Base-by-base conservation (phyloP, 2,888 invertebrate genomes). In the Mythimna impura region DNA sequence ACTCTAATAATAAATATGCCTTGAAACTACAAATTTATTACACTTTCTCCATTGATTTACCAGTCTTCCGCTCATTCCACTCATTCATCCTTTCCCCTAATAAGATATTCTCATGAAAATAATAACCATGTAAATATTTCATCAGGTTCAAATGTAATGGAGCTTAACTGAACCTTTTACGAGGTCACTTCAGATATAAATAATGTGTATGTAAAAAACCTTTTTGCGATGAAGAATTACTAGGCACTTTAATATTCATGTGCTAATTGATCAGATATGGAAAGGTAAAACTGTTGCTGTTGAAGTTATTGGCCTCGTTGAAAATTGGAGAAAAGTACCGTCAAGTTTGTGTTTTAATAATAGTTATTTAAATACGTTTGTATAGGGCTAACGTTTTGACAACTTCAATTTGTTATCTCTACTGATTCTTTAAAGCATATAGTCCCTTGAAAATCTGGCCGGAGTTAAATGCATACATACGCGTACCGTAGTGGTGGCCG, bases 161-260 rank as follows among this genome's bases (percentile, higher is more conserved):
- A 82, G 83, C 76, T 81, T 79, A 78, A 72, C 78, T 61, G 73
- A 75, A 83, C 81, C 87, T 81, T 84, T 86, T 78, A 86, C 69
- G 75, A 67, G 67, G 74, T 75, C 60, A 67, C 73, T 78, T 78
- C 71, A 78, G 75, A 83, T 60, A 71, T 77, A 76, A 79, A 78
- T 86, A 84, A 81, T 81, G 73, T 73, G 71, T 77, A 71, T 73
- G 75, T 82, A 76, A 80, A 83, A 81, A 83, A 73, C 82, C 87
- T 83, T 87, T 87, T 84, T 87, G 36, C 69, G 60, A 78, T 72
- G 61, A 61, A 77, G 81, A 78, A 82, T 81, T 86, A 85, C 78
- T 75, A 80, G 66, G 54, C 34, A 69, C 66, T 86, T 85, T 70
- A 87, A 82, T 87, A 85, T 87, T 82, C 77, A 87, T 81, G 73